These are phyloP conservation scores for Diplolepis rosae DNA, from an alignment of 2,888 invertebrate species.

Conservation along the genomic window DNA sequence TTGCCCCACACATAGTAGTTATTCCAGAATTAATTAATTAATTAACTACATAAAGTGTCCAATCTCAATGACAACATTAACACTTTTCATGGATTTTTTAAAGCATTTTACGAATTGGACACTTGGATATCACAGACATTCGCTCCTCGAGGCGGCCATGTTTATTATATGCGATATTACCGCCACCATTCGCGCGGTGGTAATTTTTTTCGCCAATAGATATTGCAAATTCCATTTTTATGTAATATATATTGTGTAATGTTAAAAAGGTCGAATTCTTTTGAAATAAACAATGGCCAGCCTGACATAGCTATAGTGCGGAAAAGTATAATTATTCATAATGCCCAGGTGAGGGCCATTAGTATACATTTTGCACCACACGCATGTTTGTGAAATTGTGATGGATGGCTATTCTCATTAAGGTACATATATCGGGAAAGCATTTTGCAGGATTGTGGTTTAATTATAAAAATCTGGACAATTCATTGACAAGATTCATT, in stretches of 20 bases:
- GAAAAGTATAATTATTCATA: conserved; percentile 57
- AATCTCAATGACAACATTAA: too few relatives aligned
- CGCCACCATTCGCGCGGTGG: too few relatives aligned
- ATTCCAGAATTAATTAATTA: neutral
- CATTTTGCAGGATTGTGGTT: neutral
- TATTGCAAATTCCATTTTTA: too few relatives aligned
- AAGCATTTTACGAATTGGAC: too few relatives aligned
- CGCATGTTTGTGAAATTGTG: conserved; percentile 43
- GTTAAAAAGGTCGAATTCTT: too few relatives aligned
- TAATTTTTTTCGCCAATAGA: too few relatives aligned
- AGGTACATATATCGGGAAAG: conserved; percentile 10
- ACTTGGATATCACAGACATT: too few relatives aligned
- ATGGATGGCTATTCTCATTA: conserved; percentile 36
- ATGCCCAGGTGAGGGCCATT: conserved; percentile 50
- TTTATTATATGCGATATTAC: too few relatives aligned
- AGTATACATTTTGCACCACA: conserved; percentile 56
- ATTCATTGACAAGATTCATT: too few relatives aligned
- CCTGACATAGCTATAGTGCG: conserved; percentile 37
- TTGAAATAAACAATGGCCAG: conserved; percentile 30
- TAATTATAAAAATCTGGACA: conserved; percentile 1
- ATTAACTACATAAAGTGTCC: neutral
- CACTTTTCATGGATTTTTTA: neutral
- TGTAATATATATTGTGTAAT: too few relatives aligned
- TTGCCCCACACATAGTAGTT: neutral
- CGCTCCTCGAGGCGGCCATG: too few relatives aligned